Evolutionary conservation across 2,888 invertebrate genomes (phyloP).

Genomic region (Ectropis crepuscularia): DNA sequence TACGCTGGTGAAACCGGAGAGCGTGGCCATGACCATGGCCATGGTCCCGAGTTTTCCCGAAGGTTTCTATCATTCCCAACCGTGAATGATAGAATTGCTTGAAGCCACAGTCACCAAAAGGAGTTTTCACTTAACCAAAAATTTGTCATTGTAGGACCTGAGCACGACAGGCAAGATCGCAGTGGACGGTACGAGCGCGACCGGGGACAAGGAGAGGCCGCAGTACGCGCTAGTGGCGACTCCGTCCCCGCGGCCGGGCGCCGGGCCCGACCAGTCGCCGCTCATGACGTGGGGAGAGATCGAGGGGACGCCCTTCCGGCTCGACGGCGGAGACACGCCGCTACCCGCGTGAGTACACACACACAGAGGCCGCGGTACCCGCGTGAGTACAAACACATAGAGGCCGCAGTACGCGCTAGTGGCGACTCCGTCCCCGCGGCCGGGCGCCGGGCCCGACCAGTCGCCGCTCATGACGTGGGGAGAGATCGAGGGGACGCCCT

Average conservation of each 20-base stretch:
- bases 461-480: constrained; percentile 99
- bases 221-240: constrained; percentile 89
- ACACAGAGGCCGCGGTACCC: constrained; percentile 90
- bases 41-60: too few relatives aligned
- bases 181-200: constrained; percentile 93
- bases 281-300: constrained; percentile 99
- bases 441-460: constrained; percentile 89
- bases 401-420: constrained; percentile 85
- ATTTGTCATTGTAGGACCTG: constrained; percentile 62
- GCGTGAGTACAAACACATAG: constrained; percentile 73
- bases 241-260: constrained; percentile 96
- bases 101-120: too few relatives aligned
- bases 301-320: constrained; percentile 97
- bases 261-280: constrained; percentile 91
- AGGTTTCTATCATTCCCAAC: too few relatives aligned
- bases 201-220: constrained; percentile 68
- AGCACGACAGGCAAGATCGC: constrained; percentile 93
- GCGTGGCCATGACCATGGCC: too few relatives aligned
- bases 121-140: too few relatives aligned
- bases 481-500: constrained; percentile 98
- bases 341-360: constrained; percentile 82
- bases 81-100: too few relatives aligned
- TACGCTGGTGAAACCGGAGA: too few relatives aligned
- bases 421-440: constrained; percentile 95
- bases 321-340: constrained; percentile 97